phyloP scores from a whole-genome alignment of 2,113 vertebrate genomes.

The Anarrhichthys ocellatus region DNA sequence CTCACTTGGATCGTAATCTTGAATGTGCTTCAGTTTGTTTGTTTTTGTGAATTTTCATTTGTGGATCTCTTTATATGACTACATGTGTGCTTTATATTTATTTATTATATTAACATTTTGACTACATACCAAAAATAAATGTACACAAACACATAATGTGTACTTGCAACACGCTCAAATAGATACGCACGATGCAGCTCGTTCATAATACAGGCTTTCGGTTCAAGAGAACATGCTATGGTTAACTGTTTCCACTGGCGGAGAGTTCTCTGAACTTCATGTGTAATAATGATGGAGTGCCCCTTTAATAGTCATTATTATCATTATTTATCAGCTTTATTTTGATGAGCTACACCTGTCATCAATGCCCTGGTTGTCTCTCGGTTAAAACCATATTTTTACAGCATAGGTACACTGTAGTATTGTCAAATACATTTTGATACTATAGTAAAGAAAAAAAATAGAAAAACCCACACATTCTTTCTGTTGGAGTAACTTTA shows the following conservation, averaged over 20 bases:
- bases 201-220: not conserved
- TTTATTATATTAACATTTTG: not conserved
- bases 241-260: not conserved
- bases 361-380: not conserved
- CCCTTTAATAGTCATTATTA: not conserved
- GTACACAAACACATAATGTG: not conserved
- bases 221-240: not conserved
- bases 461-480: not conserved
- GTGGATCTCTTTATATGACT: not conserved
- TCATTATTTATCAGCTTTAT: not conserved
- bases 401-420: not conserved
- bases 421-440: not conserved
- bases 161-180: not conserved
- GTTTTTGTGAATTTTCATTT: conserved; percentile 12
- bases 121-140: conserved; percentile 2
- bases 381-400: not conserved
- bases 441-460: not conserved
- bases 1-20: not conserved
- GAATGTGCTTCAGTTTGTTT: conserved; percentile 3
- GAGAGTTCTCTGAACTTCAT: no score
- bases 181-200: not conserved
- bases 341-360: not conserved
- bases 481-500: not conserved
- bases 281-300: not conserved
- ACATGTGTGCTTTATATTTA: conserved; percentile 7